Percentiles rank a stretch among this genome's conserved stretches.
Evolutionary conservation across 92 coral and sea anemone genomes (phyloP).

Genomic region (Isaurus tuberculatus): DNA sequence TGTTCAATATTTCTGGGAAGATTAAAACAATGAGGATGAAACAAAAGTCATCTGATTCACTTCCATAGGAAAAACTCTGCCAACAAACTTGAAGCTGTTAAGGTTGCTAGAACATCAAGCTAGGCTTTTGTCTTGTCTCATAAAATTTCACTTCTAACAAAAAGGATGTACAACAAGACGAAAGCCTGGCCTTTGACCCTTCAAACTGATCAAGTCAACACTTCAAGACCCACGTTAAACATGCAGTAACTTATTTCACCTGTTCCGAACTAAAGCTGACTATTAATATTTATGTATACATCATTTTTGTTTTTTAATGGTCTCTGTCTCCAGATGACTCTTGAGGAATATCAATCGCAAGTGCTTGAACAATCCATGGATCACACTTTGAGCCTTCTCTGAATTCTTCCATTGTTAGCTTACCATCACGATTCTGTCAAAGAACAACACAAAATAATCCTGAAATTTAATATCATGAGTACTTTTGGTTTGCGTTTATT

Average conservation of each 20-base stretch:
- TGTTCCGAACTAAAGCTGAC: not conserved
- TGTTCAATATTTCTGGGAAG: not conserved
- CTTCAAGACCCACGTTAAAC: too few species aligned
- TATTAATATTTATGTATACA: not conserved
- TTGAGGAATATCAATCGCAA: conserved; percentile 90
- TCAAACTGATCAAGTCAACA: too few species aligned
- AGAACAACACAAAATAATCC: not conserved
- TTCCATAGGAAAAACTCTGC: not conserved
- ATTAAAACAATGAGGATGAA: not conserved
- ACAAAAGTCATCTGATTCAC: not conserved
- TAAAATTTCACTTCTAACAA: not conserved
- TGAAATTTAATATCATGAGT: too few species aligned
- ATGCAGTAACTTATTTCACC: too few species aligned
- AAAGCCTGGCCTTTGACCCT: too few species aligned
- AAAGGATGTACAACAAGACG: too few species aligned
- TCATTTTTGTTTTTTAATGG: not conserved
- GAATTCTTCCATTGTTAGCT: conserved; percentile 93
- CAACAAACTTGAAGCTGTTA: not conserved
- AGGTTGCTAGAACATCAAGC: not conserved
- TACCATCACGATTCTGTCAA: conserved; percentile 88
- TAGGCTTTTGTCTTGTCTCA: not conserved
- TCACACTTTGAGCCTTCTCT: conserved; percentile 98
- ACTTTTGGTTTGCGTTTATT: too few species aligned
- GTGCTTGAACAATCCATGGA: conserved; percentile 97
- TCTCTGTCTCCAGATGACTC: conserved; percentile 48